Evolutionary conservation across 2,888 invertebrate species (phyloP), one percentile per base, ranked within the genome.

Genomic region (Aromia moschata): DNA sequence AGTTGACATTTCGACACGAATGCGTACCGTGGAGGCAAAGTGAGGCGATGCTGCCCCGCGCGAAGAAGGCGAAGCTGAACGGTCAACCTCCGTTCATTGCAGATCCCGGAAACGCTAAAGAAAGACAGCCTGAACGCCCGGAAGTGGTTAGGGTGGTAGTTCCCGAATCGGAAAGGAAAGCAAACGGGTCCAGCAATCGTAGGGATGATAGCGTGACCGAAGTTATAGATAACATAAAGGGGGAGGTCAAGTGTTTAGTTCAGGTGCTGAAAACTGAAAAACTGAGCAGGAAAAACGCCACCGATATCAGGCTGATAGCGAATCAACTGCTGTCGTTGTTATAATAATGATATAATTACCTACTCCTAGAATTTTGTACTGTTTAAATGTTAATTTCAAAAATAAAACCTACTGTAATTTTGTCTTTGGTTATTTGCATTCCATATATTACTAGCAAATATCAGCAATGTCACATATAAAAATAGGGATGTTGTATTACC

Each of bases 201-300:
- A 40, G 38, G 7, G 51, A 53, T 41, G 38, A 11, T 18, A 46
- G 47, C 47, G 40, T 63, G 14, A 17, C 57, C 12, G 70, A 72
- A 41, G 65, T 65, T 41, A 51, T 72, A 33, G 31, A 49, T 5
- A 62, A 56, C 11, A 54, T 72, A 31, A 70, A 70, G 52, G 60
- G 67, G 0, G 72, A 72, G 53, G 63, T 72, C 2, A 72, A 72
- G 53, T 64, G 66, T 61, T 60, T 72, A 33, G 41, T 62, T 41
- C 67, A 67, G 16, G 52, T 66, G 11, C 56, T 63, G 17, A 70
- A 67, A 25, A 69, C 60, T 56, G 68, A 70, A 41, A 70, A 70
- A 56, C 49, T 70, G 52, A 64, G 60, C 36, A 20, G 56, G 16
- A 72, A 72, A 59, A 70, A 72, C 60, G 55, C 56, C 10, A 56